Conservation (phyloP, 2,797 vertebrate species). For the Bovichtus diacanthus region DNA sequence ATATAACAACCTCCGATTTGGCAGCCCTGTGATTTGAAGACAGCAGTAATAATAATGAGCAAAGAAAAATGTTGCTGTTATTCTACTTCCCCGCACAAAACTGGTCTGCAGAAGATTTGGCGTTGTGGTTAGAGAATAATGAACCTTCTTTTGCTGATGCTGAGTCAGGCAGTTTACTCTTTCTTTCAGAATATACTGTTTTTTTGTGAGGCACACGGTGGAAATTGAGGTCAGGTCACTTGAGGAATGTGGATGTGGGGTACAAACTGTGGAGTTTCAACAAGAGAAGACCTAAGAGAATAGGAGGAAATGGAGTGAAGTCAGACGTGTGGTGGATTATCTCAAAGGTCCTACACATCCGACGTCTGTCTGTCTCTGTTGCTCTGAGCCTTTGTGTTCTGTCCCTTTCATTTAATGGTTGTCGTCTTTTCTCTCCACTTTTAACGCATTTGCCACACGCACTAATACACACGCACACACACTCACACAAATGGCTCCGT, state of each 20-base stretch:
- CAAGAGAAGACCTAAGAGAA: constrained; percentile 9
- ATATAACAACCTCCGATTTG: constrained; percentile 20
- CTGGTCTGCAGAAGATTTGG: constrained; percentile 40
- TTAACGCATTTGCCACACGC: constrained; percentile 71
- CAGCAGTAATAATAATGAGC: constrained; percentile 30
- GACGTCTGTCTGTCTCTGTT: constrained; percentile 50
- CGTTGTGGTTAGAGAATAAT: constrained; percentile 36
- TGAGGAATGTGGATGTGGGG: constrained; percentile 21
- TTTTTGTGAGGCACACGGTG: neutral
- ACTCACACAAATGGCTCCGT: constrained; percentile 20
- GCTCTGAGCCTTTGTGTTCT: constrained; percentile 45
- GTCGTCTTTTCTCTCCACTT: constrained; percentile 49
- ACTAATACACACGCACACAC: constrained; percentile 15
- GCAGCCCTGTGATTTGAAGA: constrained; percentile 30
- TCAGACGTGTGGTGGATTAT: constrained; percentile 23
- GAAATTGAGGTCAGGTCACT: constrained; percentile 29
- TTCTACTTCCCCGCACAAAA: constrained; percentile 30
- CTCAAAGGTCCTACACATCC: constrained; percentile 38
- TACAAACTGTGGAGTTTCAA: constrained; percentile 19
- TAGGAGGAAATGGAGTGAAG: constrained; percentile 38
- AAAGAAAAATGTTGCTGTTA: constrained; percentile 39
- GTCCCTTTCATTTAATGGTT: constrained; percentile 35
- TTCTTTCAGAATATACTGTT: neutral
- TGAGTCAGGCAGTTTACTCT: constrained; percentile 54
- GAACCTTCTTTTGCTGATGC: constrained; percentile 40